phyloP scores from a whole-genome alignment of 2,113 vertebrate genomes.

The Erythrolamprus reginae region DNA sequence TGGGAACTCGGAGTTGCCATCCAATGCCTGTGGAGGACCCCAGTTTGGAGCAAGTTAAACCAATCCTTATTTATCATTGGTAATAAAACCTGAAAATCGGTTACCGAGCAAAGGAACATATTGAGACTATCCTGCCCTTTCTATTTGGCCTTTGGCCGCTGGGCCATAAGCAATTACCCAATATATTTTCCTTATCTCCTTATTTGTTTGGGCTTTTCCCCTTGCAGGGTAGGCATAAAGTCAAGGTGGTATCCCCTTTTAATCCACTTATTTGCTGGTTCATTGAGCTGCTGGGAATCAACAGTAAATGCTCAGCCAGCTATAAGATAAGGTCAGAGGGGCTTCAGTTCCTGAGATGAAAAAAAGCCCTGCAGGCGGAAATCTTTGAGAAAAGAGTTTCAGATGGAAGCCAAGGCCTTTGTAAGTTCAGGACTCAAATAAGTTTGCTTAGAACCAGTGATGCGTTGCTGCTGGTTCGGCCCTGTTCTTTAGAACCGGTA shows the following conservation, averaged over 20 bases:
- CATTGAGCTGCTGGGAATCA: not conserved
- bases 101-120: not conserved
- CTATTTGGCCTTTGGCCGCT: not conserved
- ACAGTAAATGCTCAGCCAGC: not conserved
- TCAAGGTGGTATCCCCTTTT: not conserved
- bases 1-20: not conserved
- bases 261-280: not conserved
- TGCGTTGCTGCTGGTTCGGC: too few species aligned
- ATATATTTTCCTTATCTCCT: not conserved
- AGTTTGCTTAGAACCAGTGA: not conserved
- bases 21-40: not conserved
- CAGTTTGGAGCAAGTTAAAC: not conserved
- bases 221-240: not conserved
- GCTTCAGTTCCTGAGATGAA: not conserved
- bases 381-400: not conserved
- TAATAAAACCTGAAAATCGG: not conserved
- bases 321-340: slow-evolving; percentile 2
- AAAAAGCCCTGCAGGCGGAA: not conserved
- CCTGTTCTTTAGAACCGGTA: too few species aligned
- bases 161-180: not conserved
- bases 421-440: not conserved
- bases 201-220: not conserved
- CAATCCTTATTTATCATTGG: not conserved
- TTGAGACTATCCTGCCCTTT: not conserved
- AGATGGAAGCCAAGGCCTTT: not conserved